Percentiles rank a stretch among this genome's conserved stretches.
Conservation (phyloP, 2,113 vertebrate genomes). For the Eublepharis macularius region DNA sequence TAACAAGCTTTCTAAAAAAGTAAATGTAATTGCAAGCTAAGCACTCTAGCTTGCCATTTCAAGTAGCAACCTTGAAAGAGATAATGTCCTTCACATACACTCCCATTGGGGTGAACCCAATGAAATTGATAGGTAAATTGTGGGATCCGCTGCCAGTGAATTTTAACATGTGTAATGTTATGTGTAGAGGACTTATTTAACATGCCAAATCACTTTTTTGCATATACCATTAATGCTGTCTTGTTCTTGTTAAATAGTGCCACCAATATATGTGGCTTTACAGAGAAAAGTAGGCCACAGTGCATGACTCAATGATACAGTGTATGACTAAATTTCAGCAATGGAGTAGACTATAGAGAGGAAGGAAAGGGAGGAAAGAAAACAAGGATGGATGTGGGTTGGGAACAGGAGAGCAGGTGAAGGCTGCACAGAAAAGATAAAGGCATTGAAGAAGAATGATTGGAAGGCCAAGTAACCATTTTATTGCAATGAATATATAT, state of each 20-base stretch:
- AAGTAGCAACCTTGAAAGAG: background rate
- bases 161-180: too few species aligned
- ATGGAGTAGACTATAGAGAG: background rate
- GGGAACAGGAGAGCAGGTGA: too few species aligned
- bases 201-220: background rate
- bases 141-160: too few species aligned
- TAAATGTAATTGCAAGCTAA: background rate
- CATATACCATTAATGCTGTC: background rate
- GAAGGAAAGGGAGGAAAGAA: too few species aligned
- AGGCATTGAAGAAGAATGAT: too few species aligned
- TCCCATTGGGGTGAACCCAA: too few species aligned
- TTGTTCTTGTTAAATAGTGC: background rate
- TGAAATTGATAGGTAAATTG: too few species aligned
- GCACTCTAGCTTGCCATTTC: background rate
- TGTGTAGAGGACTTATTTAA: background rate
- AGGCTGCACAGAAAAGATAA: too few species aligned
- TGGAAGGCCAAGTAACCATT: too few species aligned
- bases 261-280: background rate
- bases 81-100: background rate
- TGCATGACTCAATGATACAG: background rate
- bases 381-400: too few species aligned
- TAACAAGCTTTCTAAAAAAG: background rate
- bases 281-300: background rate
- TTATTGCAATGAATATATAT: too few species aligned
- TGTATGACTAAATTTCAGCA: background rate